phyloP scores from a whole-genome alignment of 2,113 vertebrate genomes.

The Morphnarchus princeps region DNA sequence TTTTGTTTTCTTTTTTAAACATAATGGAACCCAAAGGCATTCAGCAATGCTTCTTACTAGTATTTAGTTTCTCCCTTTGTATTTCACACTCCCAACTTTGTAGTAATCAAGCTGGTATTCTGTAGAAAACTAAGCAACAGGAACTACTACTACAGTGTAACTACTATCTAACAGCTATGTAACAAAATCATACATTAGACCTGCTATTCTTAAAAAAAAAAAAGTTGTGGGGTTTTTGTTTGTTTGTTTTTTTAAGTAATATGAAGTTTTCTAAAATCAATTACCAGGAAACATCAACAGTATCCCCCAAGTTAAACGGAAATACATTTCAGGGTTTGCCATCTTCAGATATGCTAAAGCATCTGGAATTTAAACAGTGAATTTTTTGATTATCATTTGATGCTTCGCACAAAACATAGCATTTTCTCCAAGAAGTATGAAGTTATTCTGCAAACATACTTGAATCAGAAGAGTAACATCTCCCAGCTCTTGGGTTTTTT shows the following conservation, averaged over 20 bases:
- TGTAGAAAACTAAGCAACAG: neutral
- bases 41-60: neutral
- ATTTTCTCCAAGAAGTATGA: neutral
- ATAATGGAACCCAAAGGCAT: neutral
- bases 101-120: neutral
- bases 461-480: neutral
- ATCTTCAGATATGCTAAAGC: neutral
- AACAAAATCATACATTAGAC: neutral
- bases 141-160: neutral
- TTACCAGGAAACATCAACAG: neutral
- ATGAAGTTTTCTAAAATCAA: neutral
- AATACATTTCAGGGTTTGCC: neutral
- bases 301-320: neutral
- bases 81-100: neutral
- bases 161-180: neutral
- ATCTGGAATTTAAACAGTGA: neutral
- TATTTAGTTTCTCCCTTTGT: neutral
- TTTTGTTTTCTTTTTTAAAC: neutral
- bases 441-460: neutral
- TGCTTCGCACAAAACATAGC: neutral
- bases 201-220: neutral
- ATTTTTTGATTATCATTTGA: neutral
- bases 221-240: no score
- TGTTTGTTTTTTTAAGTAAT: neutral
- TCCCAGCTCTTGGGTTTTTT: neutral